Percentiles rank a stretch among this genome's conserved stretches.
Evolutionary conservation across 1,140 invertebrate genomes (phyloP).

Genomic region (Gryon sp.): DNA sequence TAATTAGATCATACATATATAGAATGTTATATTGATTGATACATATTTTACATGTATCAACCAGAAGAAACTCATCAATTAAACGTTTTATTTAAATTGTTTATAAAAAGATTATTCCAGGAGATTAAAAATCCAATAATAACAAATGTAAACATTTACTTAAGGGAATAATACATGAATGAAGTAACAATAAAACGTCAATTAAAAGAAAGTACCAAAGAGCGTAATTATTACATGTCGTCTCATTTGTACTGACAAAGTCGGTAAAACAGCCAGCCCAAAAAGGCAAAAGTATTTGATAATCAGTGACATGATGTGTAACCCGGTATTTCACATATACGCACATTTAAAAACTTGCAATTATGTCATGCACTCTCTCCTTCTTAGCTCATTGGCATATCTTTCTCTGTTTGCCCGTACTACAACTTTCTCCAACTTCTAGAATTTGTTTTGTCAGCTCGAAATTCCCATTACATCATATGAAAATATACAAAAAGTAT

Average conservation of each 20-base stretch:
- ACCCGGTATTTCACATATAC: constrained; percentile 52
- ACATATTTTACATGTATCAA: too few species aligned
- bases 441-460: constrained; percentile 47
- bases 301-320: constrained; percentile 49
- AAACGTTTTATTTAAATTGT: too few species aligned
- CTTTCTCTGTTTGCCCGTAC: constrained; percentile 64
- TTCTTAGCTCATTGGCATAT: constrained; percentile 54
- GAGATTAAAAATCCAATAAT: too few species aligned
- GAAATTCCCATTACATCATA: constrained; percentile 52
- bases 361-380: constrained; percentile 73
- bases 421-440: constrained; percentile 68
- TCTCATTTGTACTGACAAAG: background rate
- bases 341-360: constrained; percentile 65
- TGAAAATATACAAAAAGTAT: constrained; percentile 22
- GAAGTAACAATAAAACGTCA: background rate
- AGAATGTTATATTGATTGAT: too few species aligned
- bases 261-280: constrained; percentile 8
- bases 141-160: too few species aligned
- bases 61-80: too few species aligned
- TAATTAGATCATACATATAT: too few species aligned
- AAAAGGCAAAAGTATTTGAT: constrained; percentile 52
- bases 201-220: constrained; percentile 16
- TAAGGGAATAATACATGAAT: too few species aligned
- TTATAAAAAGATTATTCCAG: too few species aligned
- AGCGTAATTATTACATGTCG: background rate